Evolutionary conservation across 2,888 invertebrate species (phyloP).

Genomic region (Mamestra brassicae): DNA sequence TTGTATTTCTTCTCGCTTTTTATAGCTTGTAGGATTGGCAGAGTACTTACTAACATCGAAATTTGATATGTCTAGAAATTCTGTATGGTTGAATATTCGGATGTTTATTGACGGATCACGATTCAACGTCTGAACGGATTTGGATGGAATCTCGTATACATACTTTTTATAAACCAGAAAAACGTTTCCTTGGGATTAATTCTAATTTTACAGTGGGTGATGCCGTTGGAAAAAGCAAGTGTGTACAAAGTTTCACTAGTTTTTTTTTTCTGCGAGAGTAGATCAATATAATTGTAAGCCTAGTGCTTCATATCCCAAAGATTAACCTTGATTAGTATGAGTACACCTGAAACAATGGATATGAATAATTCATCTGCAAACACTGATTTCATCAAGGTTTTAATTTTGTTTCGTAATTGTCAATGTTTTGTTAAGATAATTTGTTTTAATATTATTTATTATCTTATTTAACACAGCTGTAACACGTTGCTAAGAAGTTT

Average conservation of each 20-base stretch:
- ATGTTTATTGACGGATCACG: too few species aligned
- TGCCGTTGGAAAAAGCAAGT: too few species aligned
- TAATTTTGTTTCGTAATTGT: conserved; percentile 51
- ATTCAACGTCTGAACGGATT: too few species aligned
- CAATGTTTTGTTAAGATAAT: conserved; percentile 29
- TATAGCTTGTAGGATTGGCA: neutral
- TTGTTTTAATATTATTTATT: conserved; percentile 14
- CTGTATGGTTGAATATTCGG: too few species aligned
- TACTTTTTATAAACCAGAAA: too few species aligned
- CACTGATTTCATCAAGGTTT: conserved; percentile 56
- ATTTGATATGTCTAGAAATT: neutral
- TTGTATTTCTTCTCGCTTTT: conserved; percentile 21
- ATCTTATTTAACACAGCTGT: conserved; percentile 25
- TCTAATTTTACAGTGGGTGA: too few species aligned
- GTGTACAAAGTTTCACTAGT: neutral
- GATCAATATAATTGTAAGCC: conserved; percentile 26
- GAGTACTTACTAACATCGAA: neutral
- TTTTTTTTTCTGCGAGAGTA: conserved; percentile 4
- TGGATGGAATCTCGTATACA: too few species aligned
- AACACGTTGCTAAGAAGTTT: neutral
- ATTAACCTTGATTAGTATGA: conserved; percentile 49
- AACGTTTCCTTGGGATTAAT: too few species aligned
- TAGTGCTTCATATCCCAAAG: conserved; percentile 16
- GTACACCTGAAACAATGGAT: conserved; percentile 62
- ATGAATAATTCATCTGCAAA: conserved; percentile 68